Evolutionary conservation across 2,113 vertebrate species (phyloP).

Genomic region (Macrotis lagotis): DNA sequence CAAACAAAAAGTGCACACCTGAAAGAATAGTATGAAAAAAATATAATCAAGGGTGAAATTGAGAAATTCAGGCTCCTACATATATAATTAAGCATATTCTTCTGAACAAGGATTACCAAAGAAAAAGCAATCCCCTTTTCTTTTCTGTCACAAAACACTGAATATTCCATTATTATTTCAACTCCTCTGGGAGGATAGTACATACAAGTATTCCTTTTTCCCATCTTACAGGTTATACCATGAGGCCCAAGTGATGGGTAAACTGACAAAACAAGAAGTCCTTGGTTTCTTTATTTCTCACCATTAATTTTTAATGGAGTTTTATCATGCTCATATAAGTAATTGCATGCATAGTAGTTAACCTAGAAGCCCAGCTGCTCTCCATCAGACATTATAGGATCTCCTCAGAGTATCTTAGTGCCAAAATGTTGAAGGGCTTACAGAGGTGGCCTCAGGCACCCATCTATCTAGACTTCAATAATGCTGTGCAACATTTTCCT

Average conservation of each 20-base stretch:
- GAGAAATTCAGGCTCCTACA: not conserved
- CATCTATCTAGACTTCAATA: not conserved
- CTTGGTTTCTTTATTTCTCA: not conserved
- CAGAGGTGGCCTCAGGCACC: not conserved
- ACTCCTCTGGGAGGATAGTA: not conserved
- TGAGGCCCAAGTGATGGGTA: not conserved
- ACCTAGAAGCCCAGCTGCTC: not conserved
- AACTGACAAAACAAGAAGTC: not conserved
- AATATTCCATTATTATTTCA: not conserved
- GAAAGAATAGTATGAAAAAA: not conserved
- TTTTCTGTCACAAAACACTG: not conserved
- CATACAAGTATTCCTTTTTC: not conserved
- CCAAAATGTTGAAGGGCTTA: not conserved
- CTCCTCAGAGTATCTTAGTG: not conserved
- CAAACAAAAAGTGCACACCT: not conserved
- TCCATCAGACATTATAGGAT: not conserved
- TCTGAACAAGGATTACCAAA: not conserved
- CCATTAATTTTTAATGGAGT: not conserved
- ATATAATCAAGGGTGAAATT: not conserved
- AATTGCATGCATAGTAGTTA: not conserved
- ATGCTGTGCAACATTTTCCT: not conserved
- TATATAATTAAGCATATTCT: not conserved
- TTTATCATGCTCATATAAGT: not conserved
- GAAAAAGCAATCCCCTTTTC: not conserved
- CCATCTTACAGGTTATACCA: not conserved